Percentiles rank a stretch among this genome's conserved stretches.
phyloP scores from a whole-genome alignment of 92 coral and sea anemone species.

The Isaurus tuberculatus region DNA sequence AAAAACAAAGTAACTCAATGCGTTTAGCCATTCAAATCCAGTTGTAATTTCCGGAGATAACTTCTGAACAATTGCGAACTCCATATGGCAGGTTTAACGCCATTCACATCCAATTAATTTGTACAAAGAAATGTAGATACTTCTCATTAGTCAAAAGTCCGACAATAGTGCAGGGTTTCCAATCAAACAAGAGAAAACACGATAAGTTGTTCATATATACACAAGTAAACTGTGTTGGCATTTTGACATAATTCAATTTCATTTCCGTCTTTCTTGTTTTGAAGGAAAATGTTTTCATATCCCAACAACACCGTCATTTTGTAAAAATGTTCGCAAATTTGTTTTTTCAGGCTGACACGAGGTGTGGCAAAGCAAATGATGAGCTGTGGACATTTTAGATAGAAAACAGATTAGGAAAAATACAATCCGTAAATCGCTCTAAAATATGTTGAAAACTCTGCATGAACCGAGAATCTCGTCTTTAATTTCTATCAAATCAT shows the following conservation, averaged over 20 bases:
- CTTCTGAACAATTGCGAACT: slow-evolving; percentile 1
- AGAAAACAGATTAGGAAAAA: neutral
- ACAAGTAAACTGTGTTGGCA: neutral
- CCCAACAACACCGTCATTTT: slow-evolving; percentile 1
- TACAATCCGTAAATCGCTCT: no score
- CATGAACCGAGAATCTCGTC: no score
- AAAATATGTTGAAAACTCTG: no score
- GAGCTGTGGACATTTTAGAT: neutral
- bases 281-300: slow-evolving; percentile 24
- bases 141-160: neutral
- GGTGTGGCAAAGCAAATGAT: neutral
- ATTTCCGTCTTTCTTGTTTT: slow-evolving; percentile 37
- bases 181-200: neutral
- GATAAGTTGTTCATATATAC: neutral
- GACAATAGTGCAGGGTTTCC: neutral
- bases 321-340: neutral
- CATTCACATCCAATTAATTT: slow-evolving; percentile 3
- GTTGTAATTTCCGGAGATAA: slow-evolving; percentile 43
- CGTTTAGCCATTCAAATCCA: slow-evolving; percentile 25
- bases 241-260: slow-evolving; percentile 5
- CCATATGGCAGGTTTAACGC: slow-evolving; percentile 11
- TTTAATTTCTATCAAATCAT: no score
- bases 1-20: slow-evolving; percentile 15
- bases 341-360: slow-evolving; percentile 24
- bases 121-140: neutral